A percentile compares a stretch with the other conserved stretches of the same genome.
Conservation (phyloP, 2,113 vertebrate genomes). For the Pavo muticus region DNA sequence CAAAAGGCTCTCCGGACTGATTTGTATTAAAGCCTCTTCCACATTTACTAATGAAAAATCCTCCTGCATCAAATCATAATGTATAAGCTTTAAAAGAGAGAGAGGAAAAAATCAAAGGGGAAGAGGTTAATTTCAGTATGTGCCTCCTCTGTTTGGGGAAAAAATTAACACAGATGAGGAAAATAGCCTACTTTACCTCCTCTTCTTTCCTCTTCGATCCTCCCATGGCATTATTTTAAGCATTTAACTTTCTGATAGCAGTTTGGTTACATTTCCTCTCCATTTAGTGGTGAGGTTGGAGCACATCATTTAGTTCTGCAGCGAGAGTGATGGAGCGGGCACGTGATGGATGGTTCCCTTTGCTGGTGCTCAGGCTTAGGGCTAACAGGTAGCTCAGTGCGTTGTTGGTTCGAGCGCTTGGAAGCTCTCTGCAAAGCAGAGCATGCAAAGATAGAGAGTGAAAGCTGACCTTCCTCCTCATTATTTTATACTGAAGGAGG, state of each 20-base stretch:
- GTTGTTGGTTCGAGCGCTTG: background rate
- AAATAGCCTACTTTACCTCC: constrained; percentile 39
- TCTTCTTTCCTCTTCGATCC: background rate
- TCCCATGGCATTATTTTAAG: constrained; percentile 66
- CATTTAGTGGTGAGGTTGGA: constrained; percentile 46
- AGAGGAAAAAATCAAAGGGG: constrained; percentile 18
- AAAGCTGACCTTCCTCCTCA: background rate
- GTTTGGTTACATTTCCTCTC: constrained; percentile 50
- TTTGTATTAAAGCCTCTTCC: constrained; percentile 48
- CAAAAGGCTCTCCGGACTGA: constrained; percentile 18
- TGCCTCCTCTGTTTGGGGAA: constrained; percentile 47
- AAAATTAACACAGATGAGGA: background rate
- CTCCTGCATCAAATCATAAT: constrained; percentile 40
- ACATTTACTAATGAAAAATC: constrained; percentile 52
- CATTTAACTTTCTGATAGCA: constrained; percentile 58
- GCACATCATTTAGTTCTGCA: constrained; percentile 32
- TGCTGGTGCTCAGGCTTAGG: background rate
- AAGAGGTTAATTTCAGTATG: constrained; percentile 55
- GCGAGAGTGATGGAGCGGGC: constrained; percentile 43
- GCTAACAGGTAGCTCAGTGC: constrained; percentile 15
- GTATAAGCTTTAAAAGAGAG: constrained; percentile 29
- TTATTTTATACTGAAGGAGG: constrained; percentile 1
- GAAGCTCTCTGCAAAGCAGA: background rate
- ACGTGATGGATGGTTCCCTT: constrained; percentile 25
- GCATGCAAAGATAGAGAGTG: background rate